Base-by-base conservation (phyloP, 2,113 vertebrate species). In the Scartelaos histophorus region DNA sequence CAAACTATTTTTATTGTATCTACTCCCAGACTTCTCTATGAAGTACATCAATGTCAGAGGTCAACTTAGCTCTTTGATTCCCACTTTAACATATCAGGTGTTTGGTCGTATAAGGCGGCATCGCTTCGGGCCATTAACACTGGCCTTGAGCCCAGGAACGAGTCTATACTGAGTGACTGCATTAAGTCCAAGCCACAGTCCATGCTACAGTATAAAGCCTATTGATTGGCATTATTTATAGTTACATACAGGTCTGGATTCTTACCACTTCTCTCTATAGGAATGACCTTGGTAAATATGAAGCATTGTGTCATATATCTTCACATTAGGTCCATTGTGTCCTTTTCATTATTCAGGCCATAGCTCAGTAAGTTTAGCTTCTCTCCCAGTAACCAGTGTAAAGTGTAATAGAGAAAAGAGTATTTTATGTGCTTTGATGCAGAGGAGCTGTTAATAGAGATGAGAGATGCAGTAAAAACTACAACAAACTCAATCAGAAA, bases 21-120 rank as follows among this genome's bases (percentile, higher is more conserved):
- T 15, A 7, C n/a, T 54, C 16, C 38, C 11, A 22, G 54, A 38
- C 34, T 5, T 7, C 46, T 29, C 70, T 11, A 12, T 54, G 38
- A 12, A 19, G 17, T 65, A 51, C 25, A 2, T 24, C 58, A 12
- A 1, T 34, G 35, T 57, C 58, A 54, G 19, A 29, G 35, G 19
- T 57, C 35, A 75, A 35, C 25, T 62, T 62, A 15, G 60, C n/a
- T 13, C 15, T 46, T 3, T 69, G 73, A 43, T 67, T 34, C 67
- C 79, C 54, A 58, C 51, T 34, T 51, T 51, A 57, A 73, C 29
- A 64, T 66, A 24, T 62, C 29, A 60, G 9, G 22, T 25, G 2
- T 60, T 38, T 34, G 51, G 53, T 76, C 10, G 53, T 67, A 13
- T 54, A 70, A 70, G 29, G 66, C 34, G 12, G 45, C 43, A 13